Evolutionary conservation across 2,888 invertebrate species (phyloP).

Genomic region (Galeopsomyia nigrocyanea): DNA sequence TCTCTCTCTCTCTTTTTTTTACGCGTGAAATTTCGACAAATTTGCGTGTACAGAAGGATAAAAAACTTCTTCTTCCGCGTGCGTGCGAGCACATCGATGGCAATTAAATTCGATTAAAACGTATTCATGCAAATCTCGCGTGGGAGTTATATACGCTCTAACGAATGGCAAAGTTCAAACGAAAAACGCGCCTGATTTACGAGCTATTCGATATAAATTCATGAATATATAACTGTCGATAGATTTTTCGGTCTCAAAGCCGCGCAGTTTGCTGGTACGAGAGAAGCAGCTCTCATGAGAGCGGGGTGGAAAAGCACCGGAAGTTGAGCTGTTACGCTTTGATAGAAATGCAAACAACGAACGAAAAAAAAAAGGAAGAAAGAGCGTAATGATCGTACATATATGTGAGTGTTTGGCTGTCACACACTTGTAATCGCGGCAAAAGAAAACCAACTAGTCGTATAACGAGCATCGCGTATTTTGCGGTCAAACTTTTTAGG

Average conservation of each 20-base stretch:
- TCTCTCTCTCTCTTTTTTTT: no score
- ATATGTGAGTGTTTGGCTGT: background rate
- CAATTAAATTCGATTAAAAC: conserved; percentile 48
- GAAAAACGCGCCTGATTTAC: conserved; percentile 50
- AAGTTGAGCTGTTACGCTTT: conserved; percentile 61
- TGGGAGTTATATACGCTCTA: background rate
- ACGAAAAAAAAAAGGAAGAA: conserved; percentile 20
- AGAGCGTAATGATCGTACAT: conserved; percentile 46
- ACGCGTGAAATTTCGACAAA: no score
- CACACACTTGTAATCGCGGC: conserved; percentile 47
- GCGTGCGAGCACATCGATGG: no score
- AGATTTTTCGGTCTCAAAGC: no score
- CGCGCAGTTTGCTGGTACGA: conserved; percentile 4
- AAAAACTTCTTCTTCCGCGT: no score
- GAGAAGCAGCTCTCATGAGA: conserved; percentile 34
- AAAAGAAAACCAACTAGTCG: conserved; percentile 52
- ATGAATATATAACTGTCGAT: no score
- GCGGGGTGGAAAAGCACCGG: conserved; percentile 49
- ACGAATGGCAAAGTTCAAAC: conserved; percentile 18
- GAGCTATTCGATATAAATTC: no score
- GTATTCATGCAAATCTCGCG: conserved; percentile 65
- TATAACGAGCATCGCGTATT: conserved; percentile 38
- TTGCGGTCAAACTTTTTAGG: background rate
- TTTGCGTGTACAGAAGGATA: no score
- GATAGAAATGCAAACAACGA: conserved; percentile 62